Conservation (phyloP, 1,140 invertebrate genomes). For the Condylostylus longicornis region DNA sequence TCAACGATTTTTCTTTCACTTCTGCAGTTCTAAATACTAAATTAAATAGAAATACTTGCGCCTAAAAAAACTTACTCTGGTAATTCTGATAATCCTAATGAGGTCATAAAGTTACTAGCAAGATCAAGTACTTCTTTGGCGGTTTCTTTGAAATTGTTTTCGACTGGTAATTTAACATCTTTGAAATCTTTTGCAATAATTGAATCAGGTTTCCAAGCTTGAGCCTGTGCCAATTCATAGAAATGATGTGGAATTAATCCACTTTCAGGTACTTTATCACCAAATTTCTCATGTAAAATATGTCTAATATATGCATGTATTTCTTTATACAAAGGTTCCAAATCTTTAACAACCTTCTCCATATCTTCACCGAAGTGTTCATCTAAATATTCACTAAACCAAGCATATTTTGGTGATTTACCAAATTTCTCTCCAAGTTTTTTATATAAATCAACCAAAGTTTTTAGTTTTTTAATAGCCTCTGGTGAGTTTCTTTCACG, state of each 20-base stretch:
- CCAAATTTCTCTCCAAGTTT: slow-evolving; percentile 17
- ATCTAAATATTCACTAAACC: slow-evolving; percentile 36
- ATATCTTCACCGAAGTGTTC: slow-evolving; percentile 38
- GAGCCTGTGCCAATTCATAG: slow-evolving; percentile 35
- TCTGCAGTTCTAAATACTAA: no score
- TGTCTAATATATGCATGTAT: slow-evolving; percentile 74
- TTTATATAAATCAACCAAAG: slow-evolving; percentile 24
- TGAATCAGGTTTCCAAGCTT: slow-evolving; percentile 25
- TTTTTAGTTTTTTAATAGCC: slow-evolving; percentile 26
- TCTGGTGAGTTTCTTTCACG: slow-evolving; percentile 25
- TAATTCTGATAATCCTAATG: slow-evolving; percentile 17
- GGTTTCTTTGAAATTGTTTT: slow-evolving; percentile 16
- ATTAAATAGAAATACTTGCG: no score
- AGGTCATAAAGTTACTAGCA: slow-evolving; percentile 23
- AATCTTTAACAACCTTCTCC: slow-evolving; percentile 38
- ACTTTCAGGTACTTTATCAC: slow-evolving; percentile 45
- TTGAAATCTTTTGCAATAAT: slow-evolving; percentile 23
- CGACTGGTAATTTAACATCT: slow-evolving; percentile 16
- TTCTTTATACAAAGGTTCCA: slow-evolving; percentile 70
- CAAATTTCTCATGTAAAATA: slow-evolving; percentile 56
- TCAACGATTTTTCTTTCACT: no score
- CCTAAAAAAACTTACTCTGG: slow-evolving; percentile 17
- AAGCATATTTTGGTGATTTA: slow-evolving; percentile 5
- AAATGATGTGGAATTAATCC: slow-evolving; percentile 83
- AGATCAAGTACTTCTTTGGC: slow-evolving; percentile 19